Conservation (phyloP, 2,797 vertebrate genomes). For the Amphiprion clarkii region DNA sequence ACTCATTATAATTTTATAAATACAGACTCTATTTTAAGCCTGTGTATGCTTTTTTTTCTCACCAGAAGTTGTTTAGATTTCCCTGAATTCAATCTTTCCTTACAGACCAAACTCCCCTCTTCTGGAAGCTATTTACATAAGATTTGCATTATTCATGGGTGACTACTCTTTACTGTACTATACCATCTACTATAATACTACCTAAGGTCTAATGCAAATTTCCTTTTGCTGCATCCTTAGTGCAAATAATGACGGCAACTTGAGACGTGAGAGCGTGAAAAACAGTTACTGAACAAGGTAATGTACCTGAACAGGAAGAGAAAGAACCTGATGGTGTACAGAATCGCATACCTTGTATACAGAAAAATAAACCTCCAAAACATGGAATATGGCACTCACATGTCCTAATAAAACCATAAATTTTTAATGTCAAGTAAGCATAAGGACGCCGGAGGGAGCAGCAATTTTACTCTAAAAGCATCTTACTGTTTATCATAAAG, state of each 20-base stretch:
- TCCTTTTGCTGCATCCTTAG: neutral
- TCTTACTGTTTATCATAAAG: no score
- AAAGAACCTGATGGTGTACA: no score
- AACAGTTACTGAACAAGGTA: neutral
- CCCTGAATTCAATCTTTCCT: constrained; percentile 4
- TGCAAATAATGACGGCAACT: neutral
- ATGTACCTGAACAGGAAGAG: neutral
- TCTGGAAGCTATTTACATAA: constrained; percentile 24
- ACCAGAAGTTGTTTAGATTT: neutral
- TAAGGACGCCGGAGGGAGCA: no score
- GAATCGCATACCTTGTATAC: no score
- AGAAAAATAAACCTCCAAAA: no score
- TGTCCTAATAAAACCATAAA: neutral
- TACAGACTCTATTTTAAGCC: neutral
- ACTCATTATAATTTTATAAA: neutral
- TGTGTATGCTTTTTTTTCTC: neutral
- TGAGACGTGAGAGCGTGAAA: neutral
- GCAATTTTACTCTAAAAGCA: no score
- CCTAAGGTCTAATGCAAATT: constrained; percentile 15
- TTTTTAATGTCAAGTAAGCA: neutral
- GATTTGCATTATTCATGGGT: constrained; percentile 25
- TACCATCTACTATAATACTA: neutral
- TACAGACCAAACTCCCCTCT: neutral
- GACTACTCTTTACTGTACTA: neutral
- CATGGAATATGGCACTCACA: no score